A percentile compares a stretch with the other conserved stretches of the same genome.
These are phyloP conservation scores for Saccopteryx bilineata DNA, from an alignment of 2,113 vertebrate genomes.

Conservation along the genomic window DNA sequence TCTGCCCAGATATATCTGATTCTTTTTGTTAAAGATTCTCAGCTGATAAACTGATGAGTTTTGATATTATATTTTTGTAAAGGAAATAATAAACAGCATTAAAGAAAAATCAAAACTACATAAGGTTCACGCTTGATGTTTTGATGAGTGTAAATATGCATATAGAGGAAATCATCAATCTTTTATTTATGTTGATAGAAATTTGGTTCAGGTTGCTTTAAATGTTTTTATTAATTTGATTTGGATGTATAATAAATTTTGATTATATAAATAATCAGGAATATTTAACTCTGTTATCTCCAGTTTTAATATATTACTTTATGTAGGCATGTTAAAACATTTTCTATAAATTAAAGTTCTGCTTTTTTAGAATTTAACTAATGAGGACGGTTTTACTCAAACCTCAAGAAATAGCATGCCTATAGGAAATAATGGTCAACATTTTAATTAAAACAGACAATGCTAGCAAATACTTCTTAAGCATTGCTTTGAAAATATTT, in stretches of 20 bases:
- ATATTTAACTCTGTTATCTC: neutral
- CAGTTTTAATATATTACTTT: neutral
- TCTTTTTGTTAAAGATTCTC: slow-evolving; percentile 5
- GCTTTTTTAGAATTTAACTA: neutral
- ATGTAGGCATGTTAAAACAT: neutral
- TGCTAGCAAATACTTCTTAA: neutral
- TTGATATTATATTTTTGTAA: slow-evolving; percentile 46
- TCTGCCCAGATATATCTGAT: slow-evolving; percentile 69
- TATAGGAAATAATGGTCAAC: neutral
- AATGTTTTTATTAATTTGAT: slow-evolving; percentile 45
- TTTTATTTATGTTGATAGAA: slow-evolving; percentile 52
- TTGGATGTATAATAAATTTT: slow-evolving; percentile 37
- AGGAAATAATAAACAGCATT: slow-evolving; percentile 53
- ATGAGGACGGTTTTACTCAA: neutral
- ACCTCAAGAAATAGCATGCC: neutral
- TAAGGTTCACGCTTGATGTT: neutral
- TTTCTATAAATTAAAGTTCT: neutral
- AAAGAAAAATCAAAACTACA: slow-evolving; percentile 68
- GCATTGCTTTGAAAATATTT: neutral
- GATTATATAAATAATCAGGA: neutral
- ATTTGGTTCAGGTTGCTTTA: slow-evolving; percentile 60
- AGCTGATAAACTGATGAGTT: neutral
- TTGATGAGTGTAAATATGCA: slow-evolving; percentile 35
- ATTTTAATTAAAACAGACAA: slow-evolving; percentile 39
- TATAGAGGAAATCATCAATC: neutral